Percentiles rank a stretch among this genome's conserved stretches.
These are phyloP conservation scores for Leptinotarsa texana DNA, from an alignment of 1,140 invertebrate species.

Conservation along the genomic window DNA sequence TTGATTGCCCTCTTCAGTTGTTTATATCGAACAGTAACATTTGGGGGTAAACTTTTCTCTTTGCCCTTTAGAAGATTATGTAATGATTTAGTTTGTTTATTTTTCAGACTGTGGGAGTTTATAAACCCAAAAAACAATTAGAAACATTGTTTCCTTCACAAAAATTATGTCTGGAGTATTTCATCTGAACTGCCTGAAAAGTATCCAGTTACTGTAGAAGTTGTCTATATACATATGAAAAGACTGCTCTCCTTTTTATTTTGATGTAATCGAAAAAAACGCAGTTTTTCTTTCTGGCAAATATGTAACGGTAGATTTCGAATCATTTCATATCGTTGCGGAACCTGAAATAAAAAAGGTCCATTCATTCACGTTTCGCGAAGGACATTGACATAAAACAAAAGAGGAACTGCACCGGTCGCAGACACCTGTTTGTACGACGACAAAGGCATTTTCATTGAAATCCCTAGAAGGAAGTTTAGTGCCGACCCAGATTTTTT, in stretches of 20 bases:
- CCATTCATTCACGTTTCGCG: background rate
- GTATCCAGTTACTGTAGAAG: background rate
- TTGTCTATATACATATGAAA: background rate
- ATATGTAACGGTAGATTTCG: background rate
- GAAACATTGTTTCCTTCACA: no score
- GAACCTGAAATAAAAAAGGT: background rate
- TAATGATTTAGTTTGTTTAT: no score
- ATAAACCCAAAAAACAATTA: no score
- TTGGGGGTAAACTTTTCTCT: no score
- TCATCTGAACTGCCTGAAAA: background rate
- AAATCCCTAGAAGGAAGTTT: conserved; percentile 16
- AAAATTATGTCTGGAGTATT: no score
- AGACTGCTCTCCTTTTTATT: background rate
- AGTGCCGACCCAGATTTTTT: conserved; percentile 35
- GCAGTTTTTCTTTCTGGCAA: background rate
- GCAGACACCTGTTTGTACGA: conserved; percentile 12
- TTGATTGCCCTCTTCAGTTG: no score
- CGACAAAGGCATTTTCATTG: no score
- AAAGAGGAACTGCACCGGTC: conserved; percentile 18
- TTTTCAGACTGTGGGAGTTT: no score
- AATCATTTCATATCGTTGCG: background rate
- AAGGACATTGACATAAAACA: conserved; percentile 24
- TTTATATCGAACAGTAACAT: no score
- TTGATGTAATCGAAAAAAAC: background rate
- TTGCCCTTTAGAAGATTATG: no score